These are phyloP conservation scores for Selene dorsalis DNA, from an alignment of 2,797 vertebrate genomes.

Conservation along the genomic window DNA sequence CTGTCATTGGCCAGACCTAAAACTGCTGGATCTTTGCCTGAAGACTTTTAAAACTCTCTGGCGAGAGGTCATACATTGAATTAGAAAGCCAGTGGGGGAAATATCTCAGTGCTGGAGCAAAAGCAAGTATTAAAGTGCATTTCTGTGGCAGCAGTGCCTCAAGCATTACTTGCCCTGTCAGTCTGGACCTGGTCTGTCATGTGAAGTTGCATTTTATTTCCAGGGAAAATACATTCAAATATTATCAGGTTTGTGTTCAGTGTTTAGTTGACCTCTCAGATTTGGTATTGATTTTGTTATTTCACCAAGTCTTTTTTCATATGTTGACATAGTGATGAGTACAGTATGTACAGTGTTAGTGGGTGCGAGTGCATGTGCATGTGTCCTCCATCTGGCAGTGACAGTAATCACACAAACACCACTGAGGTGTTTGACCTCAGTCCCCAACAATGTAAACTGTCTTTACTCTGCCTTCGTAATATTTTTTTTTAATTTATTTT, in stretches of 20 bases:
- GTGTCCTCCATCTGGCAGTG: not conserved
- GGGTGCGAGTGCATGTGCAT: not conserved
- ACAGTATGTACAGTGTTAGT: not conserved
- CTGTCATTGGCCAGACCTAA: constrained; percentile 83
- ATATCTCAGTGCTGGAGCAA: constrained; percentile 76
- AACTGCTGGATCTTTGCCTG: constrained; percentile 81
- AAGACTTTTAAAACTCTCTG: constrained; percentile 85
- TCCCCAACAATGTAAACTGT: too few relatives aligned
- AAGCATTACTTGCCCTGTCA: constrained; percentile 59
- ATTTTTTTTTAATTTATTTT: too few relatives aligned
- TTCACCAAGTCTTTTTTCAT: constrained; percentile 4
- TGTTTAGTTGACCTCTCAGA: constrained; percentile 42
- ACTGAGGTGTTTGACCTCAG: not conserved
- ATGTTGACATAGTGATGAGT: not conserved
- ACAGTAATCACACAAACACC: not conserved
- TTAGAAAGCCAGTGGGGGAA: constrained; percentile 80
- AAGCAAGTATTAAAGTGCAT: constrained; percentile 80
- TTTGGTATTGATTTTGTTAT: constrained; percentile 43
- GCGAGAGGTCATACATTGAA: constrained; percentile 85
- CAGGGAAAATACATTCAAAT: constrained; percentile 61
- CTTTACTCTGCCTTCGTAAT: too few relatives aligned
- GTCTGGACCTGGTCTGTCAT: constrained; percentile 58
- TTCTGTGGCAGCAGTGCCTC: constrained; percentile 72
- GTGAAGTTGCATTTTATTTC: constrained; percentile 57
- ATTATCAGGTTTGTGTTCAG: constrained; percentile 42